Evolutionary conservation across 2,113 vertebrate genomes (phyloP), one percentile per base, ranked within the genome.

Genomic region (Amazona vittata): DNA sequence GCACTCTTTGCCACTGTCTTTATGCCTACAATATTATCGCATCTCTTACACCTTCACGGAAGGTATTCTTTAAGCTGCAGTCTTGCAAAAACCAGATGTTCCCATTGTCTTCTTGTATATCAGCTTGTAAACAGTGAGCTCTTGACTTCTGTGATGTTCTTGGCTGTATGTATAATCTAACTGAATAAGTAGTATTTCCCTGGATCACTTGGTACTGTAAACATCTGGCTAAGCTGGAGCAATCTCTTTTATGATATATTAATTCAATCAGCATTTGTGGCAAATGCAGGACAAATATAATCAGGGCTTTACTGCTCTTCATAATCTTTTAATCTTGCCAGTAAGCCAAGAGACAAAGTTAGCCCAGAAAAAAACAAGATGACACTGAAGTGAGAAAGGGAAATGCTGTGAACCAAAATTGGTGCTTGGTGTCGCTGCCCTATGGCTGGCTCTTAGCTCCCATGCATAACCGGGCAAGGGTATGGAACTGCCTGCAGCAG

Each of bases 361-460:
- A 91, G 47, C 25, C 28, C 12, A 31, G 25, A 78, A 19, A 10
- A 82, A 79, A 90, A 12, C 17, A 43, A 81, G 69, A 62, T 43
- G 43, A 22, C 25, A 18, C 16, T 1, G 4, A 79, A 63, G 47
- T 13, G 62, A 63, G 78, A 55, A 33, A 71, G 12, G 37, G 39
- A 60, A 29, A 28, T 41, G 33, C 37, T 79, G 19, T 78, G 69
- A 83, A 71, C 52, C 19, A 63, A 79, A 63, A 16, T 57, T 33
- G 28, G 12, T 74, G 46, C 9, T 9, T 47, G 49, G 11, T 46
- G 41, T 59, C 0, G 0, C 39, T 57, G 59, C 10, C 68, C 9
- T 28, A 4, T 1, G 19, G 24, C 26, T 71, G 4, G 1, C 26
- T 65, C 9, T 62, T 41, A 43, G 53, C 53, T 0, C 1, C 24